phyloP scores from a whole-genome alignment of 2,113 vertebrate species.

The Ascaphus truei region DNA sequence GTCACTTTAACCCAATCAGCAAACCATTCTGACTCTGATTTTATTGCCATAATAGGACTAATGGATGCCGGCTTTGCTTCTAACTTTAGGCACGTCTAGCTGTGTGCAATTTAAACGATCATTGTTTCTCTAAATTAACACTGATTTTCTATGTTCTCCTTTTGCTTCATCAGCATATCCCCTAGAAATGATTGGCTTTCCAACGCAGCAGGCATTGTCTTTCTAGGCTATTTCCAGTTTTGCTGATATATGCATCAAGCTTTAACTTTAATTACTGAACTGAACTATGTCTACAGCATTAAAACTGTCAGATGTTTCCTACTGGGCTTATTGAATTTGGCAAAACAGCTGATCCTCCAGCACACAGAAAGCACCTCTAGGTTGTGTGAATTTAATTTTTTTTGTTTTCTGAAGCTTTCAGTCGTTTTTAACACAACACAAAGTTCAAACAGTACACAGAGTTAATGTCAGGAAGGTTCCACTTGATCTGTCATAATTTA shows the following conservation, averaged over 20 bases:
- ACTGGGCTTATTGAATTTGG: constrained; percentile 27
- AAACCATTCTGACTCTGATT: not conserved
- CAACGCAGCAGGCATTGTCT: not conserved
- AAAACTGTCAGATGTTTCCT: not conserved
- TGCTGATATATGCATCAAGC: not conserved
- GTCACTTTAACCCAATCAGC: not conserved
- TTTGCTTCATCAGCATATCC: not conserved
- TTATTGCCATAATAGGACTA: not conserved
- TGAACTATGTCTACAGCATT: not conserved
- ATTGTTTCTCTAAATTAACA: constrained; percentile 5
- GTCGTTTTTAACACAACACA: too few relatives aligned
- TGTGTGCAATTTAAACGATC: not conserved
- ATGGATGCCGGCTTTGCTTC: not conserved
- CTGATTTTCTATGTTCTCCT: constrained; percentile 9
- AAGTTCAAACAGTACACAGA: too few relatives aligned
- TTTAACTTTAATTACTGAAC: not conserved
- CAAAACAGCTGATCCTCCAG: not conserved
- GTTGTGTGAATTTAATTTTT: not conserved
- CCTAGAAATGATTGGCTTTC: not conserved
- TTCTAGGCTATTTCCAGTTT: not conserved
- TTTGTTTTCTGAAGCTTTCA: not conserved
- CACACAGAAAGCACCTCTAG: not conserved
- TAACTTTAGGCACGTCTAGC: not conserved
- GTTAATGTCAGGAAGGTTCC: too few relatives aligned
- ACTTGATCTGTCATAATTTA: too few relatives aligned